A percentile compares a stretch with the other conserved stretches of the same genome.
These are phyloP conservation scores for Drosophila hamatofila DNA, from an alignment of 2,888 invertebrate species.

Conservation along the genomic window DNA sequence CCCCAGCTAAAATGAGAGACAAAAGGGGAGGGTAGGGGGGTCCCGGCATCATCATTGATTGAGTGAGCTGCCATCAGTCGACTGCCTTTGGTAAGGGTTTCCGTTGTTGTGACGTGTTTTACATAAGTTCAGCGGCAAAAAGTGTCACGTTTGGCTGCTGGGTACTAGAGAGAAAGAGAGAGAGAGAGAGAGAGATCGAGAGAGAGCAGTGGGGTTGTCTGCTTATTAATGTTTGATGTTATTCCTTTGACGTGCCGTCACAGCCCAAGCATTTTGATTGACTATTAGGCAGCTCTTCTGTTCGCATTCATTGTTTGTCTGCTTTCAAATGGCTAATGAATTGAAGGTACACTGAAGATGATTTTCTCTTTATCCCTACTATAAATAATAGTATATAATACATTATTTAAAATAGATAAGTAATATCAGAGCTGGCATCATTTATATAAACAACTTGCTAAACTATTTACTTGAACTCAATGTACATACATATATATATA, in stretches of 20 bases:
- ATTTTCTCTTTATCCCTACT: background rate
- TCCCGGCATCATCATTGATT: constrained; percentile 44
- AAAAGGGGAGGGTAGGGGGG: background rate
- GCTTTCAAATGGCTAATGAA: constrained; percentile 34
- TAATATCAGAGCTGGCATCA: background rate
- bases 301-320: constrained; percentile 20
- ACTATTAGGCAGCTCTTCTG: constrained; percentile 36
- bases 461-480: constrained; percentile 1
- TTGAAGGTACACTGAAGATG: background rate
- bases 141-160: constrained; percentile 54
- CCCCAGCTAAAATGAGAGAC: constrained; percentile 1
- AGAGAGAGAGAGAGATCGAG: background rate
- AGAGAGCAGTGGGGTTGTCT: background rate
- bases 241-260: constrained; percentile 44
- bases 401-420: background rate
- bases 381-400: background rate
- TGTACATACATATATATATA: background rate
- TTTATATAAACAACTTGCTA: background rate
- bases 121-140: constrained; percentile 53
- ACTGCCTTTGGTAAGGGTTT: constrained; percentile 4
- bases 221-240: constrained; percentile 59
- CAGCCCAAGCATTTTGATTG: constrained; percentile 38
- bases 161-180: background rate
- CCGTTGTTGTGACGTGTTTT: constrained; percentile 48
- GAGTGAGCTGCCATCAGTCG: constrained; percentile 24